Evolutionary conservation across 2,797 vertebrate genomes (phyloP), one percentile per base, ranked within the genome.

Genomic region (Sus cebifrons): DNA sequence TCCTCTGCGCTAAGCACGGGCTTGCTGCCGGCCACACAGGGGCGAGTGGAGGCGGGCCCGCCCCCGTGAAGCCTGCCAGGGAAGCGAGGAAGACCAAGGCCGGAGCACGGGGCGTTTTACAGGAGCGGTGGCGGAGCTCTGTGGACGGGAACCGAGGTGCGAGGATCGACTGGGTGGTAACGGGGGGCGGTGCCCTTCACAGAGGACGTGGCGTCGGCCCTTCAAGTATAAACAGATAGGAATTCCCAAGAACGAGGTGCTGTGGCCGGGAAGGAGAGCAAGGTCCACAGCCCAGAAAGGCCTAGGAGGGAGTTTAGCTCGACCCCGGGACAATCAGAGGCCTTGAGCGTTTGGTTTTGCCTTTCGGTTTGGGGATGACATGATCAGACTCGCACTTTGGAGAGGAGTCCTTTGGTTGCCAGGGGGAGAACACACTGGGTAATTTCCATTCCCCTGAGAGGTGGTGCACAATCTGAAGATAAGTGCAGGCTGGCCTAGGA

Each of bases 401-500:
- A 89, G 87, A 49, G 86, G 36, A 91, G 62, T 89, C 36, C 16
- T 89, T 77, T 86, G 54, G 32, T 79, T 95, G 44, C 18, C 86
- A 67, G 29, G 27, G 83, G 32, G 67, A 83, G 32, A 92, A 75
- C 29, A 79, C 91, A 78, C 89, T 49, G 32, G 40, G 14, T 71
- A 74, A 86, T 91, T 15, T 58, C 49, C 49, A 64, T 65, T 77
- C 68, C 89, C 56, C 52, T 86, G 82, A 91, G 62, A 68, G 49
- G 23, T 78, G 36, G 32, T n/a, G 44, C 58, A 95, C 86, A 93
- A 84, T 89, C 32, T 93, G 32, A 83, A 89, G n/a, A 40, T 52
- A 81, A 90, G 95, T 68, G 65, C 20, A 87, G 54, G 44, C 21
- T 89, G 64, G 15, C 6, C 67, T 73, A 64, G 9, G 14, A 62